Evolutionary conservation across 1,140 invertebrate species (phyloP).

Genomic region (Acromyrmex echinatior): DNA sequence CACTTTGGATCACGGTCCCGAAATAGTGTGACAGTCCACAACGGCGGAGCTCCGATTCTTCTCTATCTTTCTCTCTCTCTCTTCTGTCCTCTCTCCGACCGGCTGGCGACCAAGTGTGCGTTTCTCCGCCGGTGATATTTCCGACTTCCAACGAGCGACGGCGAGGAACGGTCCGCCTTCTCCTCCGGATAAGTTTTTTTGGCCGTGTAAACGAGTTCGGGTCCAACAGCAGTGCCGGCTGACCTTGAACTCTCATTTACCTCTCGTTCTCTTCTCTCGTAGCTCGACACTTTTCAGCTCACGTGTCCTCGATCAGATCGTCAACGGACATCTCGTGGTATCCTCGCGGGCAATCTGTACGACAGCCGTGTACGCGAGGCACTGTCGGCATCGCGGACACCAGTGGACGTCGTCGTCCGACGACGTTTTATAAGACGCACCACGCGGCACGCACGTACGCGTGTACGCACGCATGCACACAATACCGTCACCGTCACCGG

Average conservation of each 20-base stretch:
- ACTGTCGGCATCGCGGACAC: conserved; percentile 49
- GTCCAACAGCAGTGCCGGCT: conserved; percentile 40
- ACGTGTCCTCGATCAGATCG: neutral
- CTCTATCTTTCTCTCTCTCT: neutral
- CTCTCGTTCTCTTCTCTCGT: conserved; percentile 21
- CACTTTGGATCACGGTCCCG: conserved; percentile 74
- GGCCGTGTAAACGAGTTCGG: conserved; percentile 37
- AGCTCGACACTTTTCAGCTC: neutral
- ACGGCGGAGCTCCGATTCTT: conserved; percentile 4
- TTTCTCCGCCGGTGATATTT: conserved; percentile 47
- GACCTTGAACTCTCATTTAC: conserved; percentile 77
- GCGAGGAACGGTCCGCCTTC: conserved; percentile 30
- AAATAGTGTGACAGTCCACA: conserved; percentile 70
- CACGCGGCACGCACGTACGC: neutral
- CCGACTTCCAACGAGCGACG: conserved; percentile 5
- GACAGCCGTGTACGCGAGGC: conserved; percentile 14
- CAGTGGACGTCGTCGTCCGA: neutral
- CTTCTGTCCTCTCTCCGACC: too few species aligned
- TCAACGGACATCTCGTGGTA: neutral
- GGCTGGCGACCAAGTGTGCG: neutral
- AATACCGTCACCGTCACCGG: neutral
- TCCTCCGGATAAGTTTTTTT: conserved; percentile 46
- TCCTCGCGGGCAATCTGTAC: conserved; percentile 14
- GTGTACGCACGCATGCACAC: conserved; percentile 5
- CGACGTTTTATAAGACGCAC: conserved; percentile 1